Evolutionary conservation across 2,113 vertebrate species (phyloP), one percentile per base, ranked within the genome.

Genomic region (Pachyramphus minor): DNA sequence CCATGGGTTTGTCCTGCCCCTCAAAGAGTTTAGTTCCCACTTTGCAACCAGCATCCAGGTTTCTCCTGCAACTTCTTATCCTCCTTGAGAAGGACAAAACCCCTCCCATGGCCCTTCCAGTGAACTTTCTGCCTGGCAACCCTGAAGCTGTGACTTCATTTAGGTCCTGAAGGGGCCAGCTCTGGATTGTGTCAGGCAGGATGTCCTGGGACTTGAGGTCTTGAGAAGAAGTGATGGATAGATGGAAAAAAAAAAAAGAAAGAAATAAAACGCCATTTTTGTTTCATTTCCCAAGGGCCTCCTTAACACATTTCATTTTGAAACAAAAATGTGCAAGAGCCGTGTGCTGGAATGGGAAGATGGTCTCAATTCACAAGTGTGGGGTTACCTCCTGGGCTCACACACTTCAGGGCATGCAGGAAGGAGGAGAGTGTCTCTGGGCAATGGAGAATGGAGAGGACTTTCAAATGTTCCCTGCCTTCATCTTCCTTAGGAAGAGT

Each of bases 341-440:
- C 3, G 8, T 68, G 81, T 85, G 74, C 55, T 91, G 87, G 84
- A 95, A 68, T 17, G 28, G 78, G 91, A 93, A 90, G 83, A 82
- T 4, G 22, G 87, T 85, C 91, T 85, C 95, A 96, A 87, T 93
- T 83, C 94, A 95, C 87, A 93, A 85, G 87, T n/a, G 89, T 94
- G 91, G 77, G 87, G 81, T 92, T 91, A 89, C 71, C 66, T 94
- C 87, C 73, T 87, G 87, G 74, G 39, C 66, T 87, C 42, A 6
- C 42, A 76, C 58, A 55, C 39, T 49, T 33, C 49, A 69, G 74
- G 87, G 44, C 27, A 63, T 4, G 6, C 0, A 0, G 64, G 0
- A 3, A 85, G 10, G 19, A n/a, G 16, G 33, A 8, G 11, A 68
- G 79, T 5, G 27, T 39, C 74, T 79, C 56, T 60, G 74, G 49